A percentile compares a stretch with the other conserved stretches of the same genome.
Evolutionary conservation across 1,140 invertebrate genomes (phyloP).

Genomic region (Steinernema feltiae): DNA sequence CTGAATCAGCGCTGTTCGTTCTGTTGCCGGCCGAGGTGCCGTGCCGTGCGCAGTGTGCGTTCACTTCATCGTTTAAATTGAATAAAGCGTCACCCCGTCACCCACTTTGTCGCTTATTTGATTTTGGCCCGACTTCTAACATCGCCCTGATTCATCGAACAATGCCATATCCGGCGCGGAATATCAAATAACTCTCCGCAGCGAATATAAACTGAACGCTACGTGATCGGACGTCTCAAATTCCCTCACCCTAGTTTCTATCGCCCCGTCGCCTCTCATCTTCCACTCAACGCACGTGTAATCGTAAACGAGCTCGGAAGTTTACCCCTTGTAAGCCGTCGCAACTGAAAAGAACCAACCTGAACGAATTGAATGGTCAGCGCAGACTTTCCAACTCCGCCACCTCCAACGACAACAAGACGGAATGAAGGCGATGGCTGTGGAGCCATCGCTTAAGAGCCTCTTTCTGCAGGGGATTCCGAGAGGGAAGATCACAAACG

Average conservation of each 20-base stretch:
- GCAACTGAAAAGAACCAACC: conserved; percentile 25
- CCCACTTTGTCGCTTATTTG: not conserved
- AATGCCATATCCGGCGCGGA: not conserved
- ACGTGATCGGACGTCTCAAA: not conserved
- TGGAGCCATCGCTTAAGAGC: conserved; percentile 11
- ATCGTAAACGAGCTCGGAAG: conserved; percentile 1
- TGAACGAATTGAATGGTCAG: conserved; percentile 71
- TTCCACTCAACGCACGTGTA: not conserved
- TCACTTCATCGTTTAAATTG: not conserved
- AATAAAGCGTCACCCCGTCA: not conserved
- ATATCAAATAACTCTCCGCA: not conserved
- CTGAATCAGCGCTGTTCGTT: not conserved
- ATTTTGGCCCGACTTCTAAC: conserved; percentile 3
- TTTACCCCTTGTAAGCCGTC: too few species aligned
- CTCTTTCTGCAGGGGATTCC: not conserved
- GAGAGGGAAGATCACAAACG: not conserved
- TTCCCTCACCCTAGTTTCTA: conserved; percentile 1
- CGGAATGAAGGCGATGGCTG: conserved; percentile 16
- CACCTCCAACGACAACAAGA: conserved; percentile 76
- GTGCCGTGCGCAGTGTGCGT: not conserved
- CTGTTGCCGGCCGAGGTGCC: not conserved
- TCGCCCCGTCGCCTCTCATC: not conserved
- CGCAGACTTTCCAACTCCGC: conserved; percentile 80
- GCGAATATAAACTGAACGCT: not conserved
- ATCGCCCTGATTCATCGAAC: conserved; percentile 1